These are phyloP conservation scores for Nebria ingens DNA, from an alignment of 1,140 invertebrate species.

Conservation along the genomic window DNA sequence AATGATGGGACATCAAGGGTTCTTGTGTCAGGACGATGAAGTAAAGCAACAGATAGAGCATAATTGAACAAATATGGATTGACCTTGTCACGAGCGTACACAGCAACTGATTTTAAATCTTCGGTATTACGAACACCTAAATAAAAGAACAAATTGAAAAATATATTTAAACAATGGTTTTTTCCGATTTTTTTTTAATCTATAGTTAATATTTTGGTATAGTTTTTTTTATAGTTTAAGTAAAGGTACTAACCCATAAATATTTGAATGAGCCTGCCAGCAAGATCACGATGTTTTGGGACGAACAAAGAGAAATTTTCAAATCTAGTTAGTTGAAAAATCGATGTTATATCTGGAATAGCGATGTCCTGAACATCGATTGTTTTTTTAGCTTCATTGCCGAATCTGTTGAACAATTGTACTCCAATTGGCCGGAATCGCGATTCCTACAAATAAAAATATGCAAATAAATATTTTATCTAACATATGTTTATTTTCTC, in stretches of 20 bases:
- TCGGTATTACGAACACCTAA: constrained; percentile 58
- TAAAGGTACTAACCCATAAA: constrained; percentile 47
- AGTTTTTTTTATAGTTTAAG: neutral
- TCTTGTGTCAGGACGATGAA: constrained; percentile 66
- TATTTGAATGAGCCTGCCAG: constrained; percentile 57
- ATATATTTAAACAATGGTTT: neutral
- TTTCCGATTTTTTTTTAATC: neutral
- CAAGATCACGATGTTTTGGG: constrained; percentile 55
- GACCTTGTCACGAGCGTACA: constrained; percentile 60
- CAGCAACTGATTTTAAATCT: constrained; percentile 56
- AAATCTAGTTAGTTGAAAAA: constrained; percentile 51
- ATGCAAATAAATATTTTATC: constrained; percentile 14
- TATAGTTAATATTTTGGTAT: neutral
- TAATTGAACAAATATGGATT: constrained; percentile 73
- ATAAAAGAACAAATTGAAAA: constrained; percentile 12
- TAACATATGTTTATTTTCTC: neutral
- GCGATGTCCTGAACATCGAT: constrained; percentile 55
- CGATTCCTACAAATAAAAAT: constrained; percentile 46
- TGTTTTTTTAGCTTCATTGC: constrained; percentile 38
- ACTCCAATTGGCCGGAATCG: constrained; percentile 47
- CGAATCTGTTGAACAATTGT: constrained; percentile 44
- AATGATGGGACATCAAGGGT: constrained; percentile 57
- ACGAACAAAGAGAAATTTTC: constrained; percentile 67
- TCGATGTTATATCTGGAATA: constrained; percentile 52
- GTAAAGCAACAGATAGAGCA: constrained; percentile 58